Evolutionary conservation across 2,113 vertebrate genomes (phyloP).

Genomic region (Nibea coibor): DNA sequence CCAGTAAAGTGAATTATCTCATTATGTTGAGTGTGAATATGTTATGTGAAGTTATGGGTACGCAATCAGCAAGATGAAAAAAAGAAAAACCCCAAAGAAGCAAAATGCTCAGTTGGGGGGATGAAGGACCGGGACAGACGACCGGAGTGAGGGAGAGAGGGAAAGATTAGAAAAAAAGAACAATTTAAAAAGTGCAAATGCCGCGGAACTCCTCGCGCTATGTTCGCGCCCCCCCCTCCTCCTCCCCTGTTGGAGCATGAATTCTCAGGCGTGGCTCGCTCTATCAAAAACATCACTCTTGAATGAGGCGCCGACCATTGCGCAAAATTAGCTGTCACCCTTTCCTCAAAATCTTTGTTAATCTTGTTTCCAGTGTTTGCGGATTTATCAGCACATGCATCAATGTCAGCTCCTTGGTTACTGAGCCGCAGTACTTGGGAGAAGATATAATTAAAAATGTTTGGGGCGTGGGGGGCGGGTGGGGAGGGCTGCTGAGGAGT

Average conservation of each 20-base stretch:
- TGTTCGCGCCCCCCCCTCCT: conserved; percentile 50
- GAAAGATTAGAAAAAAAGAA: conserved; percentile 61
- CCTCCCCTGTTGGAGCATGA: conserved; percentile 55
- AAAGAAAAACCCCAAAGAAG: conserved; percentile 18
- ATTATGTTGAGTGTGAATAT: conserved; percentile 20
- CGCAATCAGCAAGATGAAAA: conserved; percentile 28
- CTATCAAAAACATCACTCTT: conserved; percentile 94
- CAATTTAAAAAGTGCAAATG: conserved; percentile 84
- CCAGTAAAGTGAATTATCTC: conserved; percentile 31
- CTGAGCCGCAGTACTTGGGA: conserved; percentile 97
- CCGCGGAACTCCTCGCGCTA: conserved; percentile 75
- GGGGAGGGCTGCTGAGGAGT: conserved; percentile 52
- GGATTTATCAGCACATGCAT: conserved; percentile 99
- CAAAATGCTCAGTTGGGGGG: conserved; percentile 24
- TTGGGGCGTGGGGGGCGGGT: conserved; percentile 89
- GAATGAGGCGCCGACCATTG: conserved; percentile 96
- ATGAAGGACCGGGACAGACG: conserved; percentile 32
- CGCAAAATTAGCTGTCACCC: conserved; percentile 99
- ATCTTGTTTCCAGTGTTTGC: conserved; percentile 99
- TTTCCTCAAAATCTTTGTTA: conserved; percentile 99
- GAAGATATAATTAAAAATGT: conserved; percentile 99
- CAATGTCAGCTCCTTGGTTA: conserved; percentile 99
- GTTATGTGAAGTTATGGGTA: conserved; percentile 33
- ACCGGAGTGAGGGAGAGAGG: conserved; percentile 4
- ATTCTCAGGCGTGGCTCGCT: conserved; percentile 92